Conservation (phyloP, 2,797 vertebrate genomes). For the Miichthys miiuy region DNA sequence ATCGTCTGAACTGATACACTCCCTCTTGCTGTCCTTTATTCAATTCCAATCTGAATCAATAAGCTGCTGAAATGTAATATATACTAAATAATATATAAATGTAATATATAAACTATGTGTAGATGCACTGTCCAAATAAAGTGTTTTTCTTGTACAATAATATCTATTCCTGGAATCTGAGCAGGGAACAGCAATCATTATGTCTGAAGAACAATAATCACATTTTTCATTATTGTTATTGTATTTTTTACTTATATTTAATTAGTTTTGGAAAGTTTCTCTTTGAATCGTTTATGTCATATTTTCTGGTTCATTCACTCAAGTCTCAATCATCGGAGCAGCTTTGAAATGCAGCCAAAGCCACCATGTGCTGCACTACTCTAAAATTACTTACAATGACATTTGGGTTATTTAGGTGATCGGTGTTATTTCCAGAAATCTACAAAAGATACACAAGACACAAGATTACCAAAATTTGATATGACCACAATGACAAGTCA, state of each 20-base stretch:
- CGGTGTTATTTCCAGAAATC: neutral
- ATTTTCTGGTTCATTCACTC: neutral
- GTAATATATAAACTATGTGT: too few species aligned
- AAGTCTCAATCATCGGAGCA: neutral
- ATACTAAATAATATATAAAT: too few species aligned
- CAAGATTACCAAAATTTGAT: neutral
- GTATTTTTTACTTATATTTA: neutral
- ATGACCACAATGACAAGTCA: neutral
- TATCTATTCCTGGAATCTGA: too few species aligned
- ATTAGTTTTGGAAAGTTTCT: too few species aligned
- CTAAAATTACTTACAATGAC: neutral
- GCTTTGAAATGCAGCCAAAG: conserved; percentile 12
- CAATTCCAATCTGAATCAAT: conserved; percentile 3
- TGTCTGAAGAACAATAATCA: too few species aligned
- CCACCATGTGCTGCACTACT: neutral
- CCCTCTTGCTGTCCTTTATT: conserved; percentile 23
- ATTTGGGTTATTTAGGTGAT: conserved; percentile 5
- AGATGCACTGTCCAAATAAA: too few species aligned
- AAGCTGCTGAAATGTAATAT: too few species aligned
- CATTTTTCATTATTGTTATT: neutral
- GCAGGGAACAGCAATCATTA: too few species aligned
- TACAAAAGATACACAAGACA: neutral
- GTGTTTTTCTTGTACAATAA: too few species aligned
- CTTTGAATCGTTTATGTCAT: too few species aligned
- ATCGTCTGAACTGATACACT: neutral